Conservation (phyloP, 2,888 invertebrate genomes). For the Suillia variegata region DNA sequence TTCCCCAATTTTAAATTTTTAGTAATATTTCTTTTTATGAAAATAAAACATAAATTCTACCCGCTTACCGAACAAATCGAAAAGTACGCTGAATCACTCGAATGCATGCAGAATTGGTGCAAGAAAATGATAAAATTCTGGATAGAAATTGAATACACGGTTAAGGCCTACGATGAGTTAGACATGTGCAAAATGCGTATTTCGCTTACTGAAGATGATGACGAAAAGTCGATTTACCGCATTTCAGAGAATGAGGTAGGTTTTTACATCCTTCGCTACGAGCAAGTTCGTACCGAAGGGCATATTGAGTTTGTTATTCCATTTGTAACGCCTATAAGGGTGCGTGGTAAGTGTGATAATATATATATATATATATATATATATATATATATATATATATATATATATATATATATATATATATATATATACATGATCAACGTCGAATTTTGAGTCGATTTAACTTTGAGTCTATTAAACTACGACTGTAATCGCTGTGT, state of each 20-base stretch:
- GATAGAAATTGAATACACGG: conserved; percentile 59
- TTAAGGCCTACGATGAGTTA: conserved; percentile 72
- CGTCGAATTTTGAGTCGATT: too few relatives aligned
- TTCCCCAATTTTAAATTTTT: background rate
- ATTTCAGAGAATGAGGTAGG: conserved; percentile 39
- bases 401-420: background rate
- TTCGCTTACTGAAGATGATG: conserved; percentile 38
- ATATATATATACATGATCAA: background rate
- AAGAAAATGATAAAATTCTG: conserved; percentile 55
- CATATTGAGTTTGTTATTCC: too few relatives aligned
- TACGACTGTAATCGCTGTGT: too few relatives aligned
- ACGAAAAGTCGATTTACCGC: conserved; percentile 45
- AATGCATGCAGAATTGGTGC: conserved; percentile 69
- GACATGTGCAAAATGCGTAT: conserved; percentile 71
- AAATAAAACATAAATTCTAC: conserved; percentile 46
- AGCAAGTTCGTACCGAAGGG: too few relatives aligned
- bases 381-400: background rate
- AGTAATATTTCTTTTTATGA: conserved; percentile 60
- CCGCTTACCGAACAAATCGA: conserved; percentile 31
- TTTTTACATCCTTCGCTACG: too few relatives aligned
- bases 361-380: background rate
- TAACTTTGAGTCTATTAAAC: too few relatives aligned
- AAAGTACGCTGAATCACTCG: conserved; percentile 62
- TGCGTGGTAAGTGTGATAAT: too few relatives aligned
- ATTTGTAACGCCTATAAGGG: too few relatives aligned